A percentile compares a stretch with the other conserved stretches of the same genome.
Conservation (phyloP, 2,888 invertebrate species). For the Chironomus riparius region DNA sequence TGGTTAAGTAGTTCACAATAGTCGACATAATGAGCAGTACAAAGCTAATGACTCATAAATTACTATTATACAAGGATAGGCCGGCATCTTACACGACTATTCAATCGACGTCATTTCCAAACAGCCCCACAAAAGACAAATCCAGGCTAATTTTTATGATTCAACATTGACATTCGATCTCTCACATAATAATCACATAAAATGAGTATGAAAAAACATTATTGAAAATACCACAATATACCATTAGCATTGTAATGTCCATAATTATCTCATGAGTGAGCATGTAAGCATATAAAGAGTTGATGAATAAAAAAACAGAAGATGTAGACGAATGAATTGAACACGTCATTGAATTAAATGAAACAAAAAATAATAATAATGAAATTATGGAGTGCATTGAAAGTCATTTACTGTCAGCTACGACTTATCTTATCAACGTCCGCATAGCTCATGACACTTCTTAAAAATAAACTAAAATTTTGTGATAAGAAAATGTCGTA, state of each 20-base stretch:
- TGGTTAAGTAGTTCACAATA: too few species aligned
- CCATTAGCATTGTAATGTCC: background rate
- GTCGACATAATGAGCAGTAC: too few species aligned
- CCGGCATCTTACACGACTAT: too few species aligned
- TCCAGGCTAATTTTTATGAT: too few species aligned
- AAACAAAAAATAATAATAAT: background rate
- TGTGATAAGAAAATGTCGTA: background rate
- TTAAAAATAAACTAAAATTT: background rate
- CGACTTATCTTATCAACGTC: background rate
- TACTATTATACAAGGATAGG: too few species aligned
- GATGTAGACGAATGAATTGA: too few species aligned
- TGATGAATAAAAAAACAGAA: too few species aligned
- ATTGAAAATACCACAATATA: background rate
- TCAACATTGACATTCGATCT: constrained; percentile 17
- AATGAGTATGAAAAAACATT: background rate
- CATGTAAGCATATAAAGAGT: too few species aligned
- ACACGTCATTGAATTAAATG: background rate
- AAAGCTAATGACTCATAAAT: too few species aligned
- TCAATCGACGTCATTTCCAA: too few species aligned
- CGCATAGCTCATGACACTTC: constrained; percentile 23
- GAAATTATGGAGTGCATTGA: background rate
- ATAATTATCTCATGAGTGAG: too few species aligned
- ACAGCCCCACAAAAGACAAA: too few species aligned
- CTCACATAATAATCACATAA: background rate
- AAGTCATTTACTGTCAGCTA: background rate